Percentiles rank a stretch among this genome's conserved stretches.
Conservation (phyloP, 2,113 vertebrate genomes). For the Tupaia tana region DNA sequence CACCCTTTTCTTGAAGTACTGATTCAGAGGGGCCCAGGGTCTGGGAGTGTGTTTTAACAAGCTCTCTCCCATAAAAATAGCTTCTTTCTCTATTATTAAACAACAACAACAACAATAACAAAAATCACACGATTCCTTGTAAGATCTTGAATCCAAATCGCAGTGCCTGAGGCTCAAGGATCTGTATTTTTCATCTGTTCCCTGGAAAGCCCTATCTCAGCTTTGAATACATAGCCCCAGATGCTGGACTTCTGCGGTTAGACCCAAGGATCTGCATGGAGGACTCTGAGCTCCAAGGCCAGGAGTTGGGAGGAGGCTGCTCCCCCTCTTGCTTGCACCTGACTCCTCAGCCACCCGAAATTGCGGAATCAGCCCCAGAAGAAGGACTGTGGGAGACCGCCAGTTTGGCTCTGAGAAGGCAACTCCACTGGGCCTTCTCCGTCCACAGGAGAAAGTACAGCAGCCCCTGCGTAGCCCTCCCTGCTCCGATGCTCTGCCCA, state of each 20-base stretch:
- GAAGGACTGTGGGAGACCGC: neutral
- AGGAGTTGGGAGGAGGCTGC: neutral
- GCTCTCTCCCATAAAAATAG: neutral
- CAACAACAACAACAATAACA: neutral
- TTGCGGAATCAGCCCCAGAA: neutral
- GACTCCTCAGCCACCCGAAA: neutral
- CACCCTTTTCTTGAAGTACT: neutral
- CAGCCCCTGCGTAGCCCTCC: neutral
- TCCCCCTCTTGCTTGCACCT: neutral
- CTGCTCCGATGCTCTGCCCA: neutral
- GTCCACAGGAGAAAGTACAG: neutral
- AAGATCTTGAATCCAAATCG: conserved; percentile 6
- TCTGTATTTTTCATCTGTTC: neutral
- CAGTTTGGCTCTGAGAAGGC: neutral
- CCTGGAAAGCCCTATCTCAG: neutral
- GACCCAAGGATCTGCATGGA: neutral
- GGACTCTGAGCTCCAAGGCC: neutral
- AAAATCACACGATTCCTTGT: neutral
- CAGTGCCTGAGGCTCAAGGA: neutral
- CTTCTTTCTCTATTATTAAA: neutral
- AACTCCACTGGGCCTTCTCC: neutral
- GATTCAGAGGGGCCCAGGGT: neutral
- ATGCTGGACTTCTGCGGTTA: neutral
- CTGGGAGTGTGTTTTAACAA: conserved; percentile 4
- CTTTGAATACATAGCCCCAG: neutral